Evolutionary conservation across 1,140 invertebrate species (phyloP).

Genomic region (Contarinia nasturtii): DNA sequence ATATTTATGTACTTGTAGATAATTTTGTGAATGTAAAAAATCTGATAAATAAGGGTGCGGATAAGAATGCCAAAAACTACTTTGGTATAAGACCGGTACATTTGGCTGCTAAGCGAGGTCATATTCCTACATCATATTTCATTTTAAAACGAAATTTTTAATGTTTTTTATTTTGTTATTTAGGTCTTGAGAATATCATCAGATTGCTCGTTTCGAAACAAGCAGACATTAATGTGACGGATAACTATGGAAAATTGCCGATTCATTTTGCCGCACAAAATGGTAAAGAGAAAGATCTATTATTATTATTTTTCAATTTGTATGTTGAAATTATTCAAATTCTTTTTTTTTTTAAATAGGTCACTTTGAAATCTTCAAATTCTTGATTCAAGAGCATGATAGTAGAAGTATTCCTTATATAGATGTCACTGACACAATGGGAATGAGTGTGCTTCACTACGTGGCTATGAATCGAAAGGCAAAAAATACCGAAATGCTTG

Average conservation of each 20-base stretch:
- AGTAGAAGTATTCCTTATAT: background rate
- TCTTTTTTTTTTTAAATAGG: background rate
- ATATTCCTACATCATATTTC: constrained; percentile 6
- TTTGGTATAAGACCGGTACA: constrained; percentile 21
- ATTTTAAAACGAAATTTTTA: background rate
- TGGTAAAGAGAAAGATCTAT: no score
- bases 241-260: constrained; percentile 27
- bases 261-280: background rate
- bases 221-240: constrained; percentile 25
- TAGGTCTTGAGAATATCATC: constrained; percentile 7
- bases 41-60: constrained; percentile 7
- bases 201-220: constrained; percentile 25
- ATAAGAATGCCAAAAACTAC: constrained; percentile 5
- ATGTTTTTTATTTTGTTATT: background rate
- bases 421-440: background rate
- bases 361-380: background rate
- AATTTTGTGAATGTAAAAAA: constrained; percentile 4
- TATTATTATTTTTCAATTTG: no score
- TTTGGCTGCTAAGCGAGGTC: constrained; percentile 23
- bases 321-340: background rate
- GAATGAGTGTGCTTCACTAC: background rate
- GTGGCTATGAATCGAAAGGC: background rate
- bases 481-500: background rate
- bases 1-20: background rate
- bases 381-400: background rate